A percentile compares a stretch with the other conserved stretches of the same genome.
phyloP scores from a whole-genome alignment of 2,113 vertebrate species.

The Balaeniceps rex region DNA sequence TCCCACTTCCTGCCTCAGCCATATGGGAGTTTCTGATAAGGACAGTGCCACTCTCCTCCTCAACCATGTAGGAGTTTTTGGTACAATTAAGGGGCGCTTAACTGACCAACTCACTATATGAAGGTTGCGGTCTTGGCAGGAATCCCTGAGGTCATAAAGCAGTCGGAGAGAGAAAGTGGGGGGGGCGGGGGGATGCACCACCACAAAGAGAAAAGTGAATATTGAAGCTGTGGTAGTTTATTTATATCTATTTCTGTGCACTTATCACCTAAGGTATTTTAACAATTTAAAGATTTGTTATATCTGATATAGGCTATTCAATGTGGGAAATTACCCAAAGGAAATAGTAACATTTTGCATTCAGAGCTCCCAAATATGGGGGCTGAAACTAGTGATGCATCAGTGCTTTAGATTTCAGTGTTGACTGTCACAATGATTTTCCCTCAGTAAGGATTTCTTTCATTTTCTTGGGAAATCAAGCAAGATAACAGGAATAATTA shows the following conservation, averaged over 20 bases:
- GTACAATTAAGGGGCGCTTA: too few relatives aligned
- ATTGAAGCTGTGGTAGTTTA: neutral
- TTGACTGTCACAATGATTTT: neutral
- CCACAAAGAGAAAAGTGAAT: constrained; percentile 47
- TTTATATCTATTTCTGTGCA: neutral
- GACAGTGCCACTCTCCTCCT: too few relatives aligned
- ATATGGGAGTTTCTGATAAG: too few relatives aligned
- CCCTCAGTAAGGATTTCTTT: neutral
- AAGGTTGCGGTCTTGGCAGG: too few relatives aligned
- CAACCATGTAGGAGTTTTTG: too few relatives aligned
- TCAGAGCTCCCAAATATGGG: neutral
- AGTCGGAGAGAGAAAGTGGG: too few relatives aligned
- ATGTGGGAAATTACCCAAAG: neutral
- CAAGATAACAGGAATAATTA: constrained; percentile 25
- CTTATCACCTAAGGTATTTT: neutral
- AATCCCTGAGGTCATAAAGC: too few relatives aligned
- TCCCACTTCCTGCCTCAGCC: too few relatives aligned
- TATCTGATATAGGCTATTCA: neutral
- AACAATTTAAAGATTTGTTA: constrained; percentile 30
- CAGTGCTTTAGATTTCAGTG: neutral
- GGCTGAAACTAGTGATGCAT: neutral
- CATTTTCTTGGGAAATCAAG: neutral
- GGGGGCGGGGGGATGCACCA: too few relatives aligned
- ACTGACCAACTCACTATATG: too few relatives aligned
- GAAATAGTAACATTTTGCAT: neutral